These are phyloP conservation scores for Zygaena filipendulae DNA, from an alignment of 2,888 invertebrate species.

Conservation along the genomic window DNA sequence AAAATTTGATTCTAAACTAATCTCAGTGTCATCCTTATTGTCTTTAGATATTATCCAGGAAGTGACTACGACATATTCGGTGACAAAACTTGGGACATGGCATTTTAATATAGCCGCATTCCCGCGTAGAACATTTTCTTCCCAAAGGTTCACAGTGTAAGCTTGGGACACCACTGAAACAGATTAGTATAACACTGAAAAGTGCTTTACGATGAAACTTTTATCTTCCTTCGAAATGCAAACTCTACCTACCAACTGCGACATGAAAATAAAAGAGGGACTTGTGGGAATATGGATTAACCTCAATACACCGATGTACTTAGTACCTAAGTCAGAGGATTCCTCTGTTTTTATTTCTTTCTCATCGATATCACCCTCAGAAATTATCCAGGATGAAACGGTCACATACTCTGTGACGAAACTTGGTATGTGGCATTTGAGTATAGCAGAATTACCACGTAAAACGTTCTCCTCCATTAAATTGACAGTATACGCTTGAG, in stretches of 20 bases:
- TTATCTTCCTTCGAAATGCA: too few species aligned
- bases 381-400: constrained; percentile 88
- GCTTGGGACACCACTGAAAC: constrained; percentile 86
- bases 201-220: too few species aligned
- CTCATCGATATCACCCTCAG: constrained; percentile 72
- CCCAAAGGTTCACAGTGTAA: constrained; percentile 91
- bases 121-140: constrained; percentile 90
- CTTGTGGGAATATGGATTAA: too few species aligned
- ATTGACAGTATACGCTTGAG: constrained; percentile 88
- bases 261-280: too few species aligned
- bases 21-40: constrained; percentile 36
- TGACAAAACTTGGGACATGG: constrained; percentile 93
- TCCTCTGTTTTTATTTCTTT: constrained; percentile 46
- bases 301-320: too few species aligned
- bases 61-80: constrained; percentile 87
- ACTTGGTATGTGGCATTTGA: constrained; percentile 94
- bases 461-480: constrained; percentile 94
- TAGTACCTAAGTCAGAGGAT: constrained; percentile 44
- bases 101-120: constrained; percentile 93
- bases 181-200: too few species aligned
- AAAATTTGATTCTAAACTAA: constrained; percentile 49
- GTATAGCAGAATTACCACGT: constrained; percentile 88
- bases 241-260: too few species aligned
- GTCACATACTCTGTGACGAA: constrained; percentile 92
- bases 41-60: constrained; percentile 88